phyloP scores from a whole-genome alignment of 2,888 invertebrate genomes.

The Mylabris sibirica region DNA sequence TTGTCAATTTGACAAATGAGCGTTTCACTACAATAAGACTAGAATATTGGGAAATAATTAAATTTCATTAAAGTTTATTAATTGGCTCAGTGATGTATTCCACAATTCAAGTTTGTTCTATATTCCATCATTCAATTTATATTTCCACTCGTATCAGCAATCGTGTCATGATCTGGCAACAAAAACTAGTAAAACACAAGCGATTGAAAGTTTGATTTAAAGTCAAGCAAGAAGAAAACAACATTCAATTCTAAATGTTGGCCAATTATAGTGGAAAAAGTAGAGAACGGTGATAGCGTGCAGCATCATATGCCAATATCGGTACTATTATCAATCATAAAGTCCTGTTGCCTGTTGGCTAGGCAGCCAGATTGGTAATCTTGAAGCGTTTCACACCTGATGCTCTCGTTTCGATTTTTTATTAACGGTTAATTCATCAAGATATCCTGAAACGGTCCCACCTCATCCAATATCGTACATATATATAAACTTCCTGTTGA shows the following conservation, averaged over 20 bases:
- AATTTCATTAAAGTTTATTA: not conserved
- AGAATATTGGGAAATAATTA: not conserved
- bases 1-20: not conserved
- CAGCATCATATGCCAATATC: constrained; percentile 9
- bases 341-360: not conserved
- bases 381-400: constrained; percentile 40
- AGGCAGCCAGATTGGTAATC: constrained; percentile 28
- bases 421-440: constrained; percentile 40
- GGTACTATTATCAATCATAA: constrained; percentile 32
- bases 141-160: not conserved
- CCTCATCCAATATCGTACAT: constrained; percentile 13
- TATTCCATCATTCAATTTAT: constrained; percentile 14
- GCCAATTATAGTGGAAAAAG: not conserved
- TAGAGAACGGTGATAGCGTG: not conserved
- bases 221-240: not conserved
- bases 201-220: no score
- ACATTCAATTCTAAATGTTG: not conserved
- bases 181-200: not conserved
- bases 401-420: constrained; percentile 37
- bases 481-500: constrained; percentile 22
- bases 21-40: not conserved
- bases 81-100: not conserved
- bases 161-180: not conserved
- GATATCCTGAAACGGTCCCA: constrained; percentile 12
- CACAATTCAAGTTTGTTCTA: constrained; percentile 1